Percentiles rank a stretch among this genome's conserved stretches.
Evolutionary conservation across 2,888 invertebrate species (phyloP).

Genomic region (Elmis aenea): DNA sequence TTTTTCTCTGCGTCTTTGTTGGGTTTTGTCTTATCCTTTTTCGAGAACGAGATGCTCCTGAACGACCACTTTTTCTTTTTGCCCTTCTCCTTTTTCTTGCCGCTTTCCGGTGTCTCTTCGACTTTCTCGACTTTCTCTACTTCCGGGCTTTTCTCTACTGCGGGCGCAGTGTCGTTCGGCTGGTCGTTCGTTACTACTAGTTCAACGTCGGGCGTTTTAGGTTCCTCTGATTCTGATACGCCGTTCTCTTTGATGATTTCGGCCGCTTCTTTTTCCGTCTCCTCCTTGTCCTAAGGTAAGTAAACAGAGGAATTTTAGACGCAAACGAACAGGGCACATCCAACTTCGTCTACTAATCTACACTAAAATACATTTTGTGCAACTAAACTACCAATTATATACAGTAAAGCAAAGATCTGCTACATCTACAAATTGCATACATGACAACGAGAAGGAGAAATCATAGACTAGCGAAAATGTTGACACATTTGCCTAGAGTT

Average conservation of each 20-base stretch:
- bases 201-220: slow-evolving; percentile 38
- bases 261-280: slow-evolving; percentile 35
- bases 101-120: slow-evolving; percentile 34
- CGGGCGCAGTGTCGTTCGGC: slow-evolving; percentile 43
- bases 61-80: slow-evolving; percentile 88
- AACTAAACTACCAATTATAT: too few species aligned
- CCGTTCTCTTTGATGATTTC: slow-evolving; percentile 41
- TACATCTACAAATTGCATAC: too few species aligned
- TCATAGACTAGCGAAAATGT: too few species aligned
- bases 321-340: not conserved
- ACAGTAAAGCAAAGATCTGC: too few species aligned
- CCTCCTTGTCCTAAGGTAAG: slow-evolving; percentile 41
- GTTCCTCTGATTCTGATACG: slow-evolving; percentile 37
- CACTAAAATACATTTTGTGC: not conserved
- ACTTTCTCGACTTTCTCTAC: slow-evolving; percentile 23
- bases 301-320: not conserved
- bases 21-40: slow-evolving; percentile 83
- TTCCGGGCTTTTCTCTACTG: slow-evolving; percentile 32
- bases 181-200: slow-evolving; percentile 39
- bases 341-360: not conserved
- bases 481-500: too few species aligned
- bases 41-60: slow-evolving; percentile 80
- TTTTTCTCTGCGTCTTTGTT: slow-evolving; percentile 60
- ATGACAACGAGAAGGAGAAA: too few species aligned
- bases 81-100: slow-evolving; percentile 47